Conservation (phyloP, 2,797 vertebrate genomes). For the Chloroceryle amazona region DNA sequence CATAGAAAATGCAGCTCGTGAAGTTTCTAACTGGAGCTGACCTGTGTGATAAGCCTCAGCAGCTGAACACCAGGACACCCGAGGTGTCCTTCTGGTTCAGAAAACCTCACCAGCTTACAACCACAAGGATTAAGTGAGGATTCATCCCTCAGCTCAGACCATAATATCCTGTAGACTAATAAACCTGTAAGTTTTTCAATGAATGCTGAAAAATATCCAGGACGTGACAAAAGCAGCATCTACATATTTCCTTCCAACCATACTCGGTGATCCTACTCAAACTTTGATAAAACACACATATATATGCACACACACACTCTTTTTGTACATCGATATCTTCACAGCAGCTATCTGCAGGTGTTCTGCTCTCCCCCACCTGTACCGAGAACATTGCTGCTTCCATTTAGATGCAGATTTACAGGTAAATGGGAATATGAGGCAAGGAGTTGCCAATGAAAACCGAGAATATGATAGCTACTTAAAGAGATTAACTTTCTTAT, state of each 20-base stretch:
- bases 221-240: accelerated
- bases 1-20: background rate
- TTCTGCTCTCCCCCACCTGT: background rate
- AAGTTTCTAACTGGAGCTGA: background rate
- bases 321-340: background rate
- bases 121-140: accelerated
- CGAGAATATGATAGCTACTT: slow-evolving; percentile 49
- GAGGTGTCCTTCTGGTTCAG: background rate
- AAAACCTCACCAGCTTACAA: background rate
- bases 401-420: slow-evolving; percentile 18
- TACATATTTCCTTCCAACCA: background rate
- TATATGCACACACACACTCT: accelerated
- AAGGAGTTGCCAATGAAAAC: background rate
- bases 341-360: background rate
- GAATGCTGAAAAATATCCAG: background rate
- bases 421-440: background rate
- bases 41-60: background rate
- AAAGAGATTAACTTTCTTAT: slow-evolving; percentile 57
- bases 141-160: background rate
- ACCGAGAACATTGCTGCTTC: background rate
- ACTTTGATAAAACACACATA: accelerated
- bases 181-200: background rate
- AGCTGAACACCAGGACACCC: background rate
- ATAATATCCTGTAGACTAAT: background rate
- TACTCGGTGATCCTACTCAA: accelerated